phyloP scores from a whole-genome alignment of 2,113 vertebrate species.

The Eulacestoma nigropectus region DNA sequence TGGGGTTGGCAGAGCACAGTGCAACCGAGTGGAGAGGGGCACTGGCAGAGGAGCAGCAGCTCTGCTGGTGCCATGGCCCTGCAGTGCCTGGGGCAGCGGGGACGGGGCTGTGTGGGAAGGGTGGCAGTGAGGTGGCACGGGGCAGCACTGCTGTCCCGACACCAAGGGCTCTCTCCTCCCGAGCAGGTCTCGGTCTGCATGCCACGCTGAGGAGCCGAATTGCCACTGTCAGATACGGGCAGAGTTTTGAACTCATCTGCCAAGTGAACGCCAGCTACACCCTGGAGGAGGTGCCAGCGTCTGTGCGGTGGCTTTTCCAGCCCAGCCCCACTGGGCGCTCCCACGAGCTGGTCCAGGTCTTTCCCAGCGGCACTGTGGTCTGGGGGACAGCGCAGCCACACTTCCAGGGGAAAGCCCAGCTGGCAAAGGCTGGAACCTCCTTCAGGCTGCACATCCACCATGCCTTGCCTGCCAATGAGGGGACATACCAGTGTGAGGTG shows the following conservation, averaged over 20 bases:
- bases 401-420: slow-evolving; percentile 67
- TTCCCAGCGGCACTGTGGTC: slow-evolving; percentile 55
- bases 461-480: slow-evolving; percentile 45
- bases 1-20: neutral
- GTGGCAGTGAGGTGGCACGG: rapidly evolving
- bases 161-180: neutral
- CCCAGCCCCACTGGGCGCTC: neutral
- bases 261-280: neutral
- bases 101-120: rapidly evolving
- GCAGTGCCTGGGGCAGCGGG: rapidly evolving
- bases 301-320: slow-evolving; percentile 75
- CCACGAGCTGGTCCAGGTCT: slow-evolving; percentile 63
- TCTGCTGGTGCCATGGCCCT: neutral
- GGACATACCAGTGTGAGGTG: slow-evolving; percentile 74
- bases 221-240: neutral
- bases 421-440: neutral
- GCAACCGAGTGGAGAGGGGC: rapidly evolving
- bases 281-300: neutral
- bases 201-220: slow-evolving; percentile 36
- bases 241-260: slow-evolving; percentile 59
- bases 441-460: slow-evolving; percentile 67
- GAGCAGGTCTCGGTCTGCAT: slow-evolving; percentile 23
- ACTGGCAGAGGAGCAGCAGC: neutral
- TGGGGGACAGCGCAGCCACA: slow-evolving; percentile 64
- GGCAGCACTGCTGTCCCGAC: neutral